These are phyloP conservation scores for Oncorhynchus nerka DNA, from an alignment of 2,113 vertebrate genomes.

Conservation along the genomic window DNA sequence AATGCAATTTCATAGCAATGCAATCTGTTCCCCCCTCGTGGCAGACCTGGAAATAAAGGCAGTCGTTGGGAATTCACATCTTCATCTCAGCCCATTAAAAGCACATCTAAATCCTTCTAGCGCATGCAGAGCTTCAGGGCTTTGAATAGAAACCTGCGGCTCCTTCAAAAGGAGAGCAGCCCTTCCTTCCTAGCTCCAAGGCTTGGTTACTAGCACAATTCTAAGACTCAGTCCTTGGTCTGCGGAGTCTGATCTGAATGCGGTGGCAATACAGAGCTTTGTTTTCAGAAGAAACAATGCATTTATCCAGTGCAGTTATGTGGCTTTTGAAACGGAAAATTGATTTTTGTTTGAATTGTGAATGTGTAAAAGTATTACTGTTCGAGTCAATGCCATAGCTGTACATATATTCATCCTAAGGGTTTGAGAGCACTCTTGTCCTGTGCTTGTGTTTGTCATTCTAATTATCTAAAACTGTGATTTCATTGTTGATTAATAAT, in stretches of 20 bases:
- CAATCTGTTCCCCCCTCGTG: neutral
- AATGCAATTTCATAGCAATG: neutral
- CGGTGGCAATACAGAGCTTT: neutral
- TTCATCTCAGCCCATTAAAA: neutral
- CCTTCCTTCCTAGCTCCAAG: neutral
- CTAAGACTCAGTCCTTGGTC: neutral
- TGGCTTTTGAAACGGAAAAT: neutral
- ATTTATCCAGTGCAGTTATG: neutral
- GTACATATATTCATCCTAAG: neutral
- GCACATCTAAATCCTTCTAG: neutral
- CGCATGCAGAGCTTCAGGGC: neutral
- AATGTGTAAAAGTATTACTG: neutral
- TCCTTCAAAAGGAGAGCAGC: neutral
- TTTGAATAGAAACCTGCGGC: neutral
- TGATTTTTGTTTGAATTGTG: neutral
- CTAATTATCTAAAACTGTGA: conserved; percentile 33
- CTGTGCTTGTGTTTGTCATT: conserved; percentile 10
- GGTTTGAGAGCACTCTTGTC: neutral
- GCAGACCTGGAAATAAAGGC: neutral
- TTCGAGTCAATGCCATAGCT: neutral
- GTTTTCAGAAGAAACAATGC: neutral
- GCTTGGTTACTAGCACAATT: neutral
- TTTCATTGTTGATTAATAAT: conserved; percentile 4
- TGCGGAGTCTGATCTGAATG: neutral
- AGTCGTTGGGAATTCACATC: neutral